Evolutionary conservation across 2,113 vertebrate species (phyloP).

Genomic region (Micronycteris hirsuta): DNA sequence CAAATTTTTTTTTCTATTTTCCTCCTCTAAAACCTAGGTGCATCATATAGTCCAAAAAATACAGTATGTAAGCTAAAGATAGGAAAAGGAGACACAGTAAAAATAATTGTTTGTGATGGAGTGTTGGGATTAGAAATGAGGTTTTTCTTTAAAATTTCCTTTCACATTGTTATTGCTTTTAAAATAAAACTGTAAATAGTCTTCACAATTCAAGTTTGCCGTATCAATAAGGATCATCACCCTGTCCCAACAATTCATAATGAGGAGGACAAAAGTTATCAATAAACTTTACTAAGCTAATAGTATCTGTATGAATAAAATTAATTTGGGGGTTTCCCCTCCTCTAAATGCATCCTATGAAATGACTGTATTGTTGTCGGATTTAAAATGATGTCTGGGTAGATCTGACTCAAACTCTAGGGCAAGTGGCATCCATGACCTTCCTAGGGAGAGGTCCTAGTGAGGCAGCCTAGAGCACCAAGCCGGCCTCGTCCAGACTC

Average conservation of each 20-base stretch:
- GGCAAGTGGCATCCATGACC: not conserved
- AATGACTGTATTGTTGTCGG: not conserved
- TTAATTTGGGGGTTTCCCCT: not conserved
- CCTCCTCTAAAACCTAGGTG: too few relatives aligned
- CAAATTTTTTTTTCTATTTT: too few relatives aligned
- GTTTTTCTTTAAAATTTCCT: slow-evolving; percentile 6
- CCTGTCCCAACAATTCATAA: not conserved
- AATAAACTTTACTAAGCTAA: not conserved
- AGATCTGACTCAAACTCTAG: not conserved
- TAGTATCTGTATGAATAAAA: not conserved
- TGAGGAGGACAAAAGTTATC: not conserved
- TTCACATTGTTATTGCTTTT: not conserved
- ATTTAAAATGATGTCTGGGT: not conserved
- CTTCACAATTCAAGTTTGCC: not conserved
- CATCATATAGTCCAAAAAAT: too few relatives aligned
- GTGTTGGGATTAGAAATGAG: not conserved
- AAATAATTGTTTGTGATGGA: not conserved
- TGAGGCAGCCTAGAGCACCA: not conserved
- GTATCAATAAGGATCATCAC: not conserved
- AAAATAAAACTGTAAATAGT: not conserved
- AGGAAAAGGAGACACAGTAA: not conserved
- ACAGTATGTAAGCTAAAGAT: slow-evolving; percentile 12
- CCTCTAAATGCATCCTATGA: not conserved
- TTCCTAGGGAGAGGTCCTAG: not conserved
- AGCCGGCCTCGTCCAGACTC: not conserved